Evolutionary conservation across 2,888 invertebrate genomes (phyloP).

Genomic region (Epistrophe grossulariae): DNA sequence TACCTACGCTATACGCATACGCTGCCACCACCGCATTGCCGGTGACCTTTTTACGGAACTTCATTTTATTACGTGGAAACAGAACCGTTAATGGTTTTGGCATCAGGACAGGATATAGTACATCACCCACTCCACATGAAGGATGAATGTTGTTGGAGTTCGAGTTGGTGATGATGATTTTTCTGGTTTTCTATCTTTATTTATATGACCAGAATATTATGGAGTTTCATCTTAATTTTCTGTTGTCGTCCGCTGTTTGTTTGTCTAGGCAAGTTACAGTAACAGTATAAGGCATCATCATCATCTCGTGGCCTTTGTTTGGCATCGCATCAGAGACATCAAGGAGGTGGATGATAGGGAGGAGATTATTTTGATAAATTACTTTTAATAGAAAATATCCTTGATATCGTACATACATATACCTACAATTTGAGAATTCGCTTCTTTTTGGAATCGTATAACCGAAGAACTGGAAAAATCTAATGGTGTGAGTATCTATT

Average conservation of each 20-base stretch:
- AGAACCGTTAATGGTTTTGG: constrained; percentile 77
- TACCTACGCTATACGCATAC: too few relatives aligned
- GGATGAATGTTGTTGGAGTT: neutral
- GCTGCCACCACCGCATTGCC: neutral
- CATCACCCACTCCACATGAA: constrained; percentile 26
- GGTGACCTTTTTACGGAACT: constrained; percentile 75
- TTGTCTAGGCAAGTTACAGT: constrained; percentile 21
- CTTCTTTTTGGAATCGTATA: constrained; percentile 6
- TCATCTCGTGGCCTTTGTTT: constrained; percentile 42
- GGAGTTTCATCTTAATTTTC: constrained; percentile 71
- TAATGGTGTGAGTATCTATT: neutral
- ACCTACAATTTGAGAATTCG: constrained; percentile 43
- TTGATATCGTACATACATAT: constrained; percentile 46
- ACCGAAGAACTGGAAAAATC: neutral
- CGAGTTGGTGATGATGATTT: constrained; percentile 64
- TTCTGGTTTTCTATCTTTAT: constrained; percentile 59
- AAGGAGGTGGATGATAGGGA: constrained; percentile 29
- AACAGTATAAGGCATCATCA: constrained; percentile 1
- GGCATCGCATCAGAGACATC: constrained; percentile 32
- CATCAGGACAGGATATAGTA: constrained; percentile 55
- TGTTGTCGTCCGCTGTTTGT: constrained; percentile 57
- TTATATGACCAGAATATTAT: constrained; percentile 57
- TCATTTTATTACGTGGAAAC: constrained; percentile 78
- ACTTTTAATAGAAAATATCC: constrained; percentile 65
- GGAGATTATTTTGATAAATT: constrained; percentile 75